Base-by-base conservation (phyloP, 2,797 vertebrate species). In the Megaceryle alcyon region DNA sequence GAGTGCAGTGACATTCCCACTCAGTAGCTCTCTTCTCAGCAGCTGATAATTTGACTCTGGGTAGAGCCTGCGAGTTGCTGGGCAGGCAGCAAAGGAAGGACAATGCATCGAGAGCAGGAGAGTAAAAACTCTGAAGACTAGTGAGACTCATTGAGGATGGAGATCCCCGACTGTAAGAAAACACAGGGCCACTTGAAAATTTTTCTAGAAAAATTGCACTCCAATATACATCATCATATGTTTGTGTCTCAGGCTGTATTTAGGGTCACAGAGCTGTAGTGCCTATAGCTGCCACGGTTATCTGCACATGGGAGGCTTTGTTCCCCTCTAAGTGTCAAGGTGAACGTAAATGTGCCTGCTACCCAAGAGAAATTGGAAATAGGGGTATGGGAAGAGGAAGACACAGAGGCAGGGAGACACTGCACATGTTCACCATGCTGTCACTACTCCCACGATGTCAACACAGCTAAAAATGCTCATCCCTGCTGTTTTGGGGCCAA, bases 391-490 rank as follows among this genome's bases (percentile, higher is more conserved):
- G 39, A 82, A 39, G 21, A 88, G 26, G 17, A 26, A 41, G 54
- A 61, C 2, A 4, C 2, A 72, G 51, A 90, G 53, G 35, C 59
- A 31, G 4, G n/a, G 51, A 63, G 33, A 22, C 6, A 15, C 9
- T 31, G 2, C 22, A 25, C 18, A 17, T 80, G 26, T 84, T 82
- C 25, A 10, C 21, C 64, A 35, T 0, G 0, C 37, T 39, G 46
- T 54, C 22, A 19, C 56, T 59, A 5, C 33, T 69, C 0, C 0
- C 37, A 29, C 0, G 0, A 11, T 25, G 31, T 37, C 51, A 77
- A 19, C 59, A 85, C 76, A 81, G 51, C 80, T 79, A 2, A 49
- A 72, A 44, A 64, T 33, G 68, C 31, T 72, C 31, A 17, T 54
- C 60, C 10, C 60, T 77, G 46, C n/a, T n/a, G n/a, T n/a, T n/a